A percentile compares a stretch with the other conserved stretches of the same genome.
Evolutionary conservation across 2,888 invertebrate genomes (phyloP).

Genomic region (Drosophila prolongata): DNA sequence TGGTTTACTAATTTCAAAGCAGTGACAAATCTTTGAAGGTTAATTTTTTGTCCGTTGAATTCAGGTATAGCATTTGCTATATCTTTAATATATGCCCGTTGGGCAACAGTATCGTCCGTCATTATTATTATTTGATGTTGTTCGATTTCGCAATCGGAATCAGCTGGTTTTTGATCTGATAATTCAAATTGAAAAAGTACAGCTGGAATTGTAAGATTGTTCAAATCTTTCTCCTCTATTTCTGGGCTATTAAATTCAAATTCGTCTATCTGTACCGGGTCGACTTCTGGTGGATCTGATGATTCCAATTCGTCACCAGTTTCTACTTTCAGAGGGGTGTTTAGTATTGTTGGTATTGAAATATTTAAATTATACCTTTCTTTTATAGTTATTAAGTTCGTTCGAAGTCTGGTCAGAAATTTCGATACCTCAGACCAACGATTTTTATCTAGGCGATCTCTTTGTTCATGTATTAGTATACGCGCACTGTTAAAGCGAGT

Average conservation of each 20-base stretch:
- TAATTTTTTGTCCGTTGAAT: not conserved
- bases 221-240: too few relatives aligned
- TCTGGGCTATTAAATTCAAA: too few relatives aligned
- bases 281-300: too few relatives aligned
- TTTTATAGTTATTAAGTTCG: not conserved
- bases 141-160: not conserved
- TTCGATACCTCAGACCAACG: not conserved
- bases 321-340: not conserved
- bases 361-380: slow-evolving; percentile 2
- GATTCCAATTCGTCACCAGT: too few relatives aligned
- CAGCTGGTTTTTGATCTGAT: not conserved
- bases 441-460: not conserved
- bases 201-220: not conserved
- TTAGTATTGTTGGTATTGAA: not conserved
- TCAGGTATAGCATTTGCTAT: not conserved
- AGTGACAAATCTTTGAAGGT: not conserved
- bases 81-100: too few relatives aligned
- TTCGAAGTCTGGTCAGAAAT: not conserved
- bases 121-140: not conserved
- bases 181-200: not conserved
- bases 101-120: too few relatives aligned
- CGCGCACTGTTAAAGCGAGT: not conserved
- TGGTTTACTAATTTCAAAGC: not conserved
- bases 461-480: not conserved
- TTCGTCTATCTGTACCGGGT: too few relatives aligned